Evolutionary conservation across 2,113 vertebrate species (phyloP).

Genomic region (Echinops telfairi): DNA sequence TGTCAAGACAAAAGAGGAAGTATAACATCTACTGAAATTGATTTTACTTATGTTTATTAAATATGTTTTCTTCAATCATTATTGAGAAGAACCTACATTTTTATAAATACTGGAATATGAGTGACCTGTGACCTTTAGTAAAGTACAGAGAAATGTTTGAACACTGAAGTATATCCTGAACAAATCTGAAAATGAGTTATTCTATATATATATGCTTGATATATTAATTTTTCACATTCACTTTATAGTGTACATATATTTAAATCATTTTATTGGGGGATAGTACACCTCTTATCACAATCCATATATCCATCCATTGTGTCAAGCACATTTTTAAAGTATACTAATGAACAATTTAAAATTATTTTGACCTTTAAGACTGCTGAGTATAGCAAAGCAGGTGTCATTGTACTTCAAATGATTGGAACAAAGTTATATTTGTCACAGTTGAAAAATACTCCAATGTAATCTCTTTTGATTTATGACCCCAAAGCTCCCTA

Average conservation of each 20-base stretch:
- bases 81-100: background rate
- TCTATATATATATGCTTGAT: constrained; percentile 22
- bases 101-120: background rate
- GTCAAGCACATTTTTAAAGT: too few species aligned
- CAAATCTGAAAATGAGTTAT: constrained; percentile 15
- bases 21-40: background rate
- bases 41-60: background rate
- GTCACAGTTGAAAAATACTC: constrained; percentile 72
- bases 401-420: constrained; percentile 65
- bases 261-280: too few species aligned
- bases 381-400: constrained; percentile 54
- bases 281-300: too few species aligned
- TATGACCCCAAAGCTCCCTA: constrained; percentile 42
- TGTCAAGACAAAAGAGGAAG: background rate
- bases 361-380: constrained; percentile 64
- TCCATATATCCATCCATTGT: too few species aligned
- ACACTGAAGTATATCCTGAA: background rate
- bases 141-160: background rate
- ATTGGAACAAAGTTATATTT: constrained; percentile 71
- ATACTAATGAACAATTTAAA: constrained; percentile 42
- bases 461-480: constrained; percentile 63
- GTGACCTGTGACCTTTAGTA: background rate
- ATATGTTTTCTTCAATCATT: background rate
- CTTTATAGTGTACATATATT: background rate
- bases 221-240: constrained; percentile 43